Evolutionary conservation across 2,113 vertebrate genomes (phyloP).

Genomic region (Pachypanchax playfairii): DNA sequence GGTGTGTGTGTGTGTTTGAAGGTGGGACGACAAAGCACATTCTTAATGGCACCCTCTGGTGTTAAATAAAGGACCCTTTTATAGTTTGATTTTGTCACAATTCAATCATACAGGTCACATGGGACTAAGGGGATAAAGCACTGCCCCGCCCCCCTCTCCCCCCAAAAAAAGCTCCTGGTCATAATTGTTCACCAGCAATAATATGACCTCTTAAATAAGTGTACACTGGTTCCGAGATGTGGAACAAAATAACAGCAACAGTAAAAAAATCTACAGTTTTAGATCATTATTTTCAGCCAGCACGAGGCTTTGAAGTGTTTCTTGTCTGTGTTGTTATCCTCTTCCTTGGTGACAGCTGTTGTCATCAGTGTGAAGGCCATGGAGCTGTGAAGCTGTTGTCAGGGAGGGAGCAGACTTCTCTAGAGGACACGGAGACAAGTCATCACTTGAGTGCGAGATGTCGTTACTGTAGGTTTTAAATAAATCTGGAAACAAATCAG

Average conservation of each 20-base stretch:
- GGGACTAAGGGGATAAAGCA: slow-evolving; percentile 39
- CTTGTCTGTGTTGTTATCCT: slow-evolving; percentile 48
- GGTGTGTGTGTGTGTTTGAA: too few relatives aligned
- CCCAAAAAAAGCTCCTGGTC: slow-evolving; percentile 6
- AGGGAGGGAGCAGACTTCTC: slow-evolving; percentile 38
- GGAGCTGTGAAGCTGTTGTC: slow-evolving; percentile 63
- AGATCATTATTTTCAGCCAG: slow-evolving; percentile 20
- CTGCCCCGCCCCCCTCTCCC: too few relatives aligned
- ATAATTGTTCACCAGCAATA: slow-evolving; percentile 13
- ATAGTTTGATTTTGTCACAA: slow-evolving; percentile 42
- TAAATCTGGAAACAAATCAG: slow-evolving; percentile 27
- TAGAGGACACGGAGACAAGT: slow-evolving; percentile 50
- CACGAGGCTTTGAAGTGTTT: slow-evolving; percentile 42
- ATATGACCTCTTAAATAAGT: slow-evolving; percentile 11
- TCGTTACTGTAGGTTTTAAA: slow-evolving; percentile 19
- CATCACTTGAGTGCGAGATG: slow-evolving; percentile 42
- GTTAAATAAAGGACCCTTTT: slow-evolving; percentile 57
- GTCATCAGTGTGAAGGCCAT: slow-evolving; percentile 56
- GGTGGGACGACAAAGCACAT: slow-evolving; percentile 40
- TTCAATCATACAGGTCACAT: slow-evolving; percentile 51
- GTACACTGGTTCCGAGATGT: slow-evolving; percentile 6
- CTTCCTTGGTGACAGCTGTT: slow-evolving; percentile 64
- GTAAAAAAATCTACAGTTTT: slow-evolving; percentile 10
- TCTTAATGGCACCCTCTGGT: slow-evolving; percentile 61
- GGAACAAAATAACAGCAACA: slow-evolving; percentile 18